Base-by-base conservation (phyloP, 2,797 vertebrate genomes). In the Iguana delicatissima region DNA sequence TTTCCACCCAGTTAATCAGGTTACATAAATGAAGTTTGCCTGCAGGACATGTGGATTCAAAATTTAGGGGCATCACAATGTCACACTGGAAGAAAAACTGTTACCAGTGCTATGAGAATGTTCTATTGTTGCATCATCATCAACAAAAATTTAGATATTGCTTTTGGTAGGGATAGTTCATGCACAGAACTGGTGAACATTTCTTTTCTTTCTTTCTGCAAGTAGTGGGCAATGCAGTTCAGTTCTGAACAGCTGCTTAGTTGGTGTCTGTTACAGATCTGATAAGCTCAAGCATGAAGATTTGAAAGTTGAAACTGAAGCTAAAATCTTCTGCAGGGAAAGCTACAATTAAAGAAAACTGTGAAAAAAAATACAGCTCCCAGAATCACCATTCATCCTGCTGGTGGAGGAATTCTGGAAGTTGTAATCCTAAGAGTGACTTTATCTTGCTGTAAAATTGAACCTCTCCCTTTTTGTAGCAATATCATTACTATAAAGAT, bases 401-500 rank as follows among this genome's bases (percentile, higher is more conserved):
- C 10, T 32, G 67, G 3, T 20, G 32, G 29, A 32, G 12, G 67
- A 84, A 84, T 83, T 26, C 26, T 38, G 62, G 35, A 42, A 84
- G 29, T 24, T 46, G 24, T 8, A 62, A 32, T 69, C 29, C 32
- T 29, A 69, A 69, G 32, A 74, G 35, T 74, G 38, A 35, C n/a
- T 20, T 38, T 38, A 38, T 74, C 73, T 38, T 38, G 16, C 16
- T 35, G 35, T 35, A 18, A 42, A 9, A 42, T 22, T 80, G 62
- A 14, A 29, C 38, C 69, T 35, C 6, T 80, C 10, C 18, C 13
- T 14, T 52, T 64, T 55, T 72, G 52, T 12, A 80, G 10, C 77
- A 73, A 10, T 84, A 14, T 18, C 29, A 69, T 80, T 92, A 79
- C 9, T 42, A 29, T 69, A 8, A 94, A 85, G 2, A 91, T 76